phyloP scores from a whole-genome alignment of 2,888 invertebrate genomes.

The Smittia aterrima region DNA sequence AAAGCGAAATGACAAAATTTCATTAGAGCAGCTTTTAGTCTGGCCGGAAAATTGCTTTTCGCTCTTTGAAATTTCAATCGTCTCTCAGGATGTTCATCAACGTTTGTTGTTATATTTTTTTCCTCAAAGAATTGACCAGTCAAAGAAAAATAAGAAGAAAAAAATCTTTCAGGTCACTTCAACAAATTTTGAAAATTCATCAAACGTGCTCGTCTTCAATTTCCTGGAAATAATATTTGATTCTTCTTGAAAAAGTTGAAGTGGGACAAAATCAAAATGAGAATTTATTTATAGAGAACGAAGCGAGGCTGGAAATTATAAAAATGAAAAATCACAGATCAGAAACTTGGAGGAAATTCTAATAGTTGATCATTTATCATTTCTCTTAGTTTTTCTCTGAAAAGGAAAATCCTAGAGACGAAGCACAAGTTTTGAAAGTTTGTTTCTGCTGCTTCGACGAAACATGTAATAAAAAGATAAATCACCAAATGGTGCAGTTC shows the following conservation, averaged over 20 bases:
- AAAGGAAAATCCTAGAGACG: neutral
- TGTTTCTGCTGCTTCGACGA: constrained; percentile 30
- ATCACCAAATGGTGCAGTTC: constrained; percentile 14
- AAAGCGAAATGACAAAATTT: no score
- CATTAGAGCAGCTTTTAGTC: no score
- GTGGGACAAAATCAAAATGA: constrained; percentile 22
- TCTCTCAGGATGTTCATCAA: no score
- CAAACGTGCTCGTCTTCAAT: constrained; percentile 24
- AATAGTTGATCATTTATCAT: constrained; percentile 37
- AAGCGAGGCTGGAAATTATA: neutral
- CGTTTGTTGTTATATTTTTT: no score
- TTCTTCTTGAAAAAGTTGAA: neutral
- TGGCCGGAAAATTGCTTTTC: no score
- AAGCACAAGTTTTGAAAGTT: neutral
- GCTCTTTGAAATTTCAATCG: no score
- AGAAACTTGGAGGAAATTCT: neutral
- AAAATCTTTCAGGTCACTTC: no score
- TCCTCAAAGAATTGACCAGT: no score
- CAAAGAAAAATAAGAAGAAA: no score
- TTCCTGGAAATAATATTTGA: constrained; percentile 31
- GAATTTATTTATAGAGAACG: constrained; percentile 16
- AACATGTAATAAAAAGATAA: constrained; percentile 40
- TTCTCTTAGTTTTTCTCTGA: neutral
- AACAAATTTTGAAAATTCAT: constrained; percentile 23
- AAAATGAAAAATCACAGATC: constrained; percentile 30